These are phyloP conservation scores for Polymixis lichenea DNA, from an alignment of 2,888 invertebrate species.

Conservation along the genomic window DNA sequence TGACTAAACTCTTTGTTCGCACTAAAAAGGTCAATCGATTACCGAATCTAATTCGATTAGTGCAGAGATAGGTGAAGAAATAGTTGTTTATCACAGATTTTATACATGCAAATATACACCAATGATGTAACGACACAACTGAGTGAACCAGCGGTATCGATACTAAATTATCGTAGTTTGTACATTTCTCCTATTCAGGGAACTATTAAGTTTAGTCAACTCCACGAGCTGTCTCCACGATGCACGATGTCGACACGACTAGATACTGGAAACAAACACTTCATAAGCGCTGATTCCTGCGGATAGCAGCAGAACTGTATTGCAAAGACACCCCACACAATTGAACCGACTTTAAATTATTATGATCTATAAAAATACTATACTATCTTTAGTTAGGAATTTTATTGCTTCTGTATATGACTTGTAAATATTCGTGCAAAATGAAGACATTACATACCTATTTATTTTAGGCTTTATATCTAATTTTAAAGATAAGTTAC, in stretches of 20 bases:
- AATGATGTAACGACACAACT: background rate
- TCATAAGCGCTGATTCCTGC: slow-evolving; percentile 41
- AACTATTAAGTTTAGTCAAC: slow-evolving; percentile 40
- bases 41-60: slow-evolving; percentile 39
- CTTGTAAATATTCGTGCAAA: slow-evolving; percentile 49
- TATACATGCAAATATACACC: slow-evolving; percentile 26
- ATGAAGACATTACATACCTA: slow-evolving; percentile 49
- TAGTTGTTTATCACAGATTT: slow-evolving; percentile 51
- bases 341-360: slow-evolving; percentile 19
- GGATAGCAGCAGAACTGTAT: slow-evolving; percentile 5
- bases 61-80: slow-evolving; percentile 19
- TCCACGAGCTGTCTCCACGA: slow-evolving; percentile 50
- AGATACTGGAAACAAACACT: slow-evolving; percentile 38
- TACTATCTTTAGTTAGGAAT: slow-evolving; percentile 5
- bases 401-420: slow-evolving; percentile 21
- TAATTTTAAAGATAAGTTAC: slow-evolving; percentile 66
- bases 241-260: slow-evolving; percentile 42
- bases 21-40: slow-evolving; percentile 32
- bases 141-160: slow-evolving; percentile 11
- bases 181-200: slow-evolving; percentile 24
- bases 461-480: slow-evolving; percentile 33
- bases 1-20: slow-evolving; percentile 33
- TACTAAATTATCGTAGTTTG: slow-evolving; percentile 20
- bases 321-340: background rate
- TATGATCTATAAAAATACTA: slow-evolving; percentile 51